Conservation (phyloP, 2,113 vertebrate genomes). For the Dendropsophus ebraccatus region DNA sequence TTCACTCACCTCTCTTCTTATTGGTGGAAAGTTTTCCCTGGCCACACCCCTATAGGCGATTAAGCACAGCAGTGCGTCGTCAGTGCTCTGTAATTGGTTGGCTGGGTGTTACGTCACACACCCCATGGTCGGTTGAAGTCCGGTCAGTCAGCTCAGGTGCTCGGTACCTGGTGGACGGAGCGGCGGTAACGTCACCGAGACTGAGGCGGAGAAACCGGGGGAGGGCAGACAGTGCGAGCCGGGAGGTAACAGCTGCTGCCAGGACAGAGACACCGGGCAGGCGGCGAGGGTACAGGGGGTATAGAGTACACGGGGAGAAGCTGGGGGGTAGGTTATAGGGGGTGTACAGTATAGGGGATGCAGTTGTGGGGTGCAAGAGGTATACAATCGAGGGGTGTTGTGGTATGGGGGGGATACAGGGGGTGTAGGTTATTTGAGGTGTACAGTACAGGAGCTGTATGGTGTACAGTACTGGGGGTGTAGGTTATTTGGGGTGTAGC, state of each 20-base stretch:
- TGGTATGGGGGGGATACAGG: background rate
- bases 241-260: background rate
- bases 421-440: background rate
- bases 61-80: background rate
- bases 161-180: background rate
- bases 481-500: background rate
- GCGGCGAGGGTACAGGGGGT: background rate
- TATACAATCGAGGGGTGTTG: background rate
- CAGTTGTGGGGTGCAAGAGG: background rate
- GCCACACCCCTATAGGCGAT: background rate
- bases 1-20: background rate
- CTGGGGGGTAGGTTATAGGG: background rate
- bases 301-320: background rate
- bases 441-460: background rate
- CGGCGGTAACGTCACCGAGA: background rate
- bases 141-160: background rate
- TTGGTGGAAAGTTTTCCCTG: background rate
- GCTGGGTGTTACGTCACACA: background rate
- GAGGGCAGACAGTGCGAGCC: too few relatives aligned
- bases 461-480: too few relatives aligned
- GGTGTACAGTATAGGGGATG: too few relatives aligned
- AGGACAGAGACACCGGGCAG: too few relatives aligned
- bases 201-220: background rate
- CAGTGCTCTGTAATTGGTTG: conserved; percentile 3
- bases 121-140: conserved; percentile 17